Conservation (phyloP, 2,797 vertebrate genomes). For the Myoxocephalus aenaeus region DNA sequence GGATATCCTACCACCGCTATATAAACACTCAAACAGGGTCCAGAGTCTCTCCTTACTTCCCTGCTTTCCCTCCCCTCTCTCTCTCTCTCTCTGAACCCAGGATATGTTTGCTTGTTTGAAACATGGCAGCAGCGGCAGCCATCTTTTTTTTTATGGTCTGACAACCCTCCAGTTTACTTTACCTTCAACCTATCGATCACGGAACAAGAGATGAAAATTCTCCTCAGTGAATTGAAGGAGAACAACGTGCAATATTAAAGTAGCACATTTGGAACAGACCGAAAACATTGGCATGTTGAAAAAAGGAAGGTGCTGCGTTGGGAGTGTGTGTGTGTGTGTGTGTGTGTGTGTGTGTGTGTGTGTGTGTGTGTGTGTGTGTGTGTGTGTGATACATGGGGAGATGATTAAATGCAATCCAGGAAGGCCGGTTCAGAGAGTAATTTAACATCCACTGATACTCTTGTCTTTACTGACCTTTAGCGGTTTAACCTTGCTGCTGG, state of each 20-base stretch:
- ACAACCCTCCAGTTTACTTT: background rate
- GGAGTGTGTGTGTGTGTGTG: background rate
- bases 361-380: too few species aligned
- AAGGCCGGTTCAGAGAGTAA: background rate
- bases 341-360: too few species aligned
- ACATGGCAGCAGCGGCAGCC: constrained; percentile 13
- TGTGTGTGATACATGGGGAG: background rate
- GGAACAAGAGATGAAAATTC: background rate
- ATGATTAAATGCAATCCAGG: background rate
- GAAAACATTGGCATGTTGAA: background rate
- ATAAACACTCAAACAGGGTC: constrained; percentile 64
- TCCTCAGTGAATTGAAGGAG: background rate
- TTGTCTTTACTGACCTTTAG: background rate
- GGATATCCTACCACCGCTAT: constrained; percentile 73
- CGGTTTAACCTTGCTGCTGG: background rate
- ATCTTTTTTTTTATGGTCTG: constrained; percentile 9
- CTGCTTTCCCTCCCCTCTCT: constrained; percentile 9
- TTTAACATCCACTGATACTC: background rate
- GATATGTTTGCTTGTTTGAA: constrained; percentile 20
- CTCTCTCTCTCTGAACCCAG: constrained; percentile 30
- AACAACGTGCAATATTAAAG: background rate
- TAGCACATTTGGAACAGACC: background rate
- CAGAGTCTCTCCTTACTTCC: constrained; percentile 55
- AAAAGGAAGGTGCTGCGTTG: background rate
- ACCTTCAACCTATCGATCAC: background rate